Evolutionary conservation across 2,113 vertebrate species (phyloP).

Genomic region (Cranoglanis bouderius): DNA sequence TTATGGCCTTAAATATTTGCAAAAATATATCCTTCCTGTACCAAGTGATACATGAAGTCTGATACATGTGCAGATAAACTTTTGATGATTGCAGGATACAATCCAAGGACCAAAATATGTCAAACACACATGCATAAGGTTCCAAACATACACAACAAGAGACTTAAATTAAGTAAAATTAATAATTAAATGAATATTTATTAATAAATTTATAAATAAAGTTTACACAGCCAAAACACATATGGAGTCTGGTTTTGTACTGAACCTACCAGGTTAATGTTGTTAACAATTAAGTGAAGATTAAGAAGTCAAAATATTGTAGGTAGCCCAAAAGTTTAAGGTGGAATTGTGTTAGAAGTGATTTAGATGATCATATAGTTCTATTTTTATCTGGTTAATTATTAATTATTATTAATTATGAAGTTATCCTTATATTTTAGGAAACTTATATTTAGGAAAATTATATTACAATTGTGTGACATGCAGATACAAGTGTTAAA

Average conservation of each 20-base stretch:
- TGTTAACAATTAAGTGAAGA: not conserved
- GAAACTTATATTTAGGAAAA: not conserved
- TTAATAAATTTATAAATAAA: too few relatives aligned
- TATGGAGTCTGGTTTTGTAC: not conserved
- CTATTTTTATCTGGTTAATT: too few relatives aligned
- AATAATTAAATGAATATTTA: too few relatives aligned
- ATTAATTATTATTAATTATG: not conserved
- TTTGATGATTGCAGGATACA: not conserved
- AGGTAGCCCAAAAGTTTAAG: not conserved
- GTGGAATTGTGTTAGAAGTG: not conserved
- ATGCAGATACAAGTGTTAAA: not conserved
- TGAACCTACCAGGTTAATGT: not conserved
- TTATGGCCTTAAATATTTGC: not conserved
- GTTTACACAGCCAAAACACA: not conserved
- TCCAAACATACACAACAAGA: too few relatives aligned
- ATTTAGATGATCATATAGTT: too few relatives aligned
- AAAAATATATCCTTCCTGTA: not conserved
- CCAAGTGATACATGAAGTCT: not conserved
- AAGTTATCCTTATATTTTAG: not conserved
- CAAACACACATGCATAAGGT: not conserved
- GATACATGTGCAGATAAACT: not conserved
- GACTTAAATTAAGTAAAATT: too few relatives aligned
- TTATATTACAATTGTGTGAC: not conserved
- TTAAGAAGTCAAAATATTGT: not conserved
- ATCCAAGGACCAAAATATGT: not conserved